Evolutionary conservation across 2,888 invertebrate species (phyloP), one percentile per base, ranked within the genome.

Genomic region (Tipula lateralis): DNA sequence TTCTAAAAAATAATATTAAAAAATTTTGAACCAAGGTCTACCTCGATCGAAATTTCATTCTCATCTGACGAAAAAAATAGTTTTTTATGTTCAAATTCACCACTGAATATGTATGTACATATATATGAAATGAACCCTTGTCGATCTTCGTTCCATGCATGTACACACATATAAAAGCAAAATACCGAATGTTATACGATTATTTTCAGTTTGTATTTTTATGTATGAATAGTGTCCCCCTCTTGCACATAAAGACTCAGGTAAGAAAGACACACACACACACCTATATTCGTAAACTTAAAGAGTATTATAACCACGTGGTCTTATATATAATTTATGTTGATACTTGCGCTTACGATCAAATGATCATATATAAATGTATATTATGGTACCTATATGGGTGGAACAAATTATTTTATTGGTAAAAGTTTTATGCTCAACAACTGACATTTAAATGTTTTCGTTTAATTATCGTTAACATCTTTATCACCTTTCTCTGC

Each of bases 11-110:
- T 44, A 44, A 9, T 66, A 1, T 24, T 24, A 24, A 7, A 24
- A 19, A 66, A 66, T 66, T 66, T 66, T 66, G 66, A 19, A 66
- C 24, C 24, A 66, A 66, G 66, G 24, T 66, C 66, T 66, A 24
- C 66, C 66, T 66, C 66, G 66, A 66, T 66, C 66, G 66, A 66
- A 66, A 66, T 66, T 66, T 66, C 66, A 66, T 66, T 24, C 66
- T 66, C 66, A 66, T 66, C 66, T 66, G 66, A 66, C 66, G 9
- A 0, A 66, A 66, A 66, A 66, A 66, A 24, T 66, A 24, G 7
- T 7, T 66, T 66, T 24, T 66, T n/a, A n/a, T 66, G 1, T 50
- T 50, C 16, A 39, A 3, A 44, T 44, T 44, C 44, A 44, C 44
- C 44, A 44, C 24, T n/a, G 66, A 24, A 66, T 12, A 19, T 7